Evolutionary conservation across 1,140 invertebrate species (phyloP), one percentile per base, ranked within the genome.

Genomic region (Ylistrum balloti): DNA sequence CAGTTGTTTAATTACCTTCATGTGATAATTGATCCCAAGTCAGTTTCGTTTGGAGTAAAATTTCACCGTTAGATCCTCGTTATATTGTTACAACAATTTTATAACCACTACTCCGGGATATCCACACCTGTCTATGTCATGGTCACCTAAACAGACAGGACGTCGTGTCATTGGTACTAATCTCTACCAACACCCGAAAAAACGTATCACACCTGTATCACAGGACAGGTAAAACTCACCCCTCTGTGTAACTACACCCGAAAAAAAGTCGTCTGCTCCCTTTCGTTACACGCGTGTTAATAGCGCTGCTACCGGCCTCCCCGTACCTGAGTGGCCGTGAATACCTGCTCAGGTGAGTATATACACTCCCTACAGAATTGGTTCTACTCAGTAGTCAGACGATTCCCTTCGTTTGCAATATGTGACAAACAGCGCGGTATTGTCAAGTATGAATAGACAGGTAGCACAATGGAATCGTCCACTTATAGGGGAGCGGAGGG

Each of bases 401-500:
- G 15, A 28, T n/a, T 74, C 56, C n/a, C 56, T 74, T 38, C n/a
- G 56, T 74, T 74, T 28, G n/a, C 56, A 17, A n/a, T n/a, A n/a
- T 74, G n/a, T 11, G 56, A 74, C 56, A 74, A 74, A 74, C 56
- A 74, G 22, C 22, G 56, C 2, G 56, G 1, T 28, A 74, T 74
- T 74, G 56, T 74, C 56, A 74, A 74, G 22, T 74, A 3, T 74
- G 56, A 74, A 74, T 28, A 28, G 56, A n/a, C 56, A 74, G 56
- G 56, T 74, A 74, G 56, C 56, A 74, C 22, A 74, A 74, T 74
- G 56, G 56, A 74, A 74, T 74, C 56, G 22, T 74, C 56, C 56
- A 74, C 28, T 74, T 74, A 5, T 5, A 74, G 56, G 56, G 56
- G 56, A 74, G 56, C 22, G 56, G 3, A 17, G 56, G 56, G n/a